These are phyloP conservation scores for Luperina testacea DNA, from an alignment of 2,888 invertebrate genomes.

Conservation along the genomic window DNA sequence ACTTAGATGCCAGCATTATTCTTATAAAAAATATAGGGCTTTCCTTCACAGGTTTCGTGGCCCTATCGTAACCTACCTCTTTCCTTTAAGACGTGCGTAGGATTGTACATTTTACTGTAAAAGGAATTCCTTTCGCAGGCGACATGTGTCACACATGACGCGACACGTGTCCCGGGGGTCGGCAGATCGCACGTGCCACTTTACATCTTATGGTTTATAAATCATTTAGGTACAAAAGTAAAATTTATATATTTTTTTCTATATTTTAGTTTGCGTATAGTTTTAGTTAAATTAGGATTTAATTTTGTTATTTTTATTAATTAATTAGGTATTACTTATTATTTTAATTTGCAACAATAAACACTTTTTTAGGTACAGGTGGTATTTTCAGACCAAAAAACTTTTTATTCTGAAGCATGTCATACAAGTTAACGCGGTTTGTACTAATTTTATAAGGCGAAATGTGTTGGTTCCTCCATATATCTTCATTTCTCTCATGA, in stretches of 20 bases:
- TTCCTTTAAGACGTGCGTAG: slow-evolving; percentile 23
- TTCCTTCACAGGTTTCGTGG: slow-evolving; percentile 1
- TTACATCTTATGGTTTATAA: slow-evolving; percentile 18
- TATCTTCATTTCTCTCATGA: neutral
- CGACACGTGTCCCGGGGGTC: slow-evolving; percentile 17
- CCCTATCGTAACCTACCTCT: neutral
- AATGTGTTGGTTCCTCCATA: neutral
- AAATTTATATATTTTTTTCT: too few species aligned
- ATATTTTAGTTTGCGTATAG: too few species aligned
- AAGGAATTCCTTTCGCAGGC: slow-evolving; percentile 21
- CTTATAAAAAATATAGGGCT: neutral
- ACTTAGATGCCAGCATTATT: neutral
- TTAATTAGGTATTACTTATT: too few species aligned
- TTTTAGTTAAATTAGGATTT: too few species aligned
- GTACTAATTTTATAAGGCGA: neutral
- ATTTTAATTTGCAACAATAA: too few species aligned
- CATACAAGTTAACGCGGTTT: neutral
- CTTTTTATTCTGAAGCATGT: neutral
- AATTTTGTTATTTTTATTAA: too few species aligned
- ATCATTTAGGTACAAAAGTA: neutral
- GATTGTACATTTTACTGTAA: slow-evolving; percentile 27
- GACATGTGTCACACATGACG: slow-evolving; percentile 20
- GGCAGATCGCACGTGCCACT: slow-evolving; percentile 27
- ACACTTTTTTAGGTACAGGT: neutral
- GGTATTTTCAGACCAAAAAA: slow-evolving; percentile 15